These are phyloP conservation scores for Rhinolophus ferrumequinum DNA, from an alignment of 2,113 vertebrate genomes.

Conservation along the genomic window DNA sequence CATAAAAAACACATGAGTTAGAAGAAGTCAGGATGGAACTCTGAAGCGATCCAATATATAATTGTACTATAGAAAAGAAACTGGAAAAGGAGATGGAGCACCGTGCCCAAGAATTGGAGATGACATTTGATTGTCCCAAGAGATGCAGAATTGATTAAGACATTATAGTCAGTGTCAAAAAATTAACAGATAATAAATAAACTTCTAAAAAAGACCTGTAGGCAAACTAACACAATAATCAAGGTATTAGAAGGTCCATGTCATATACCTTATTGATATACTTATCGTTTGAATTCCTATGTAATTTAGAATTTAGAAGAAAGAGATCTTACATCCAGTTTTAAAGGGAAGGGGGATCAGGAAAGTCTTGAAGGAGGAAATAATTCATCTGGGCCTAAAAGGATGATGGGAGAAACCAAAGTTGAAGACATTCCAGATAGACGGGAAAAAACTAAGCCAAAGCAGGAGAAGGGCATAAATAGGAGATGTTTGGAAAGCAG, in stretches of 20 bases:
- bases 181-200: not conserved
- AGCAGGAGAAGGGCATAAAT: not conserved
- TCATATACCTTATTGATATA: not conserved
- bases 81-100: not conserved
- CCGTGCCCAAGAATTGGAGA: not conserved
- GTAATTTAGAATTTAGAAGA: not conserved
- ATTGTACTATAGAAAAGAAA: not conserved
- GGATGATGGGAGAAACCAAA: not conserved
- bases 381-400: not conserved
- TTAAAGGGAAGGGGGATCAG: not conserved
- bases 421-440: not conserved
- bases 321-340: not conserved
- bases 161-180: not conserved
- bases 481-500: not conserved
- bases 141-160: not conserved
- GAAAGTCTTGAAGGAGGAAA: not conserved
- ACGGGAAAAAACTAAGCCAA: not conserved
- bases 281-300: not conserved
- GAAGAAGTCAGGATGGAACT: not conserved
- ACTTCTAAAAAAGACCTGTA: not conserved
- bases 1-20: not conserved
- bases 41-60: not conserved
- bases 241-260: not conserved
- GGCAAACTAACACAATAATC: not conserved
- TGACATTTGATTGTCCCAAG: not conserved